Percentiles rank a stretch among this genome's conserved stretches.
Evolutionary conservation across 2,797 vertebrate genomes (phyloP).

Genomic region (Hemitrygon akajei): DNA sequence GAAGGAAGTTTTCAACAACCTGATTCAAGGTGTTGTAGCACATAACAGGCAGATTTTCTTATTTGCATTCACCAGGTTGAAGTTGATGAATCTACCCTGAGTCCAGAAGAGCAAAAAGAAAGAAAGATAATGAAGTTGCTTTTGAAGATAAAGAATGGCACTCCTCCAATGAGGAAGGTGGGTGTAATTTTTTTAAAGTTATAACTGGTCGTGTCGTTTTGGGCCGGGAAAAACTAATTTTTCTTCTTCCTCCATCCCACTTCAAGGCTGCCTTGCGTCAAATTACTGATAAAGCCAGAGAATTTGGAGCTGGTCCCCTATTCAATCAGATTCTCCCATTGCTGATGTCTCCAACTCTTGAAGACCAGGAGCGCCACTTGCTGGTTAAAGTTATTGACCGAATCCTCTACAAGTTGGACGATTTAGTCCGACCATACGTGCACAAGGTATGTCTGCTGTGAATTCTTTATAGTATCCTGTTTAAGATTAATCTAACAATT

Average conservation of each 20-base stretch:
- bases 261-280: constrained; percentile 86
- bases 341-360: constrained; percentile 94
- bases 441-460: constrained; percentile 75
- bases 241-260: not conserved
- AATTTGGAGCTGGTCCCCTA: constrained; percentile 90
- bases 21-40: not conserved
- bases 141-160: constrained; percentile 97
- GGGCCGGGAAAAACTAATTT: not conserved
- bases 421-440: constrained; percentile 92
- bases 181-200: not conserved
- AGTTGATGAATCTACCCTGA: constrained; percentile 94
- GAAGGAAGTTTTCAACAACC: not conserved
- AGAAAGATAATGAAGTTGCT: constrained; percentile 98
- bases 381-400: constrained; percentile 97
- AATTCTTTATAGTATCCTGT: not conserved
- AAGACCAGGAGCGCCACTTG: constrained; percentile 95
- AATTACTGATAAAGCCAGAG: constrained; percentile 95
- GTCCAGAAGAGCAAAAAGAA: constrained; percentile 96
- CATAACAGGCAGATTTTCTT: not conserved
- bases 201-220: not conserved
- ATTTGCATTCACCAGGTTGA: constrained; percentile 69
- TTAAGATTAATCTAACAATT: not conserved
- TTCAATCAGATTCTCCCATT: constrained; percentile 97
- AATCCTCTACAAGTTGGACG: constrained; percentile 95
- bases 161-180: constrained; percentile 96